Percentiles rank a stretch among this genome's conserved stretches.
These are phyloP conservation scores for Agrotis exclamationis DNA, from an alignment of 2,888 invertebrate genomes.

Conservation along the genomic window DNA sequence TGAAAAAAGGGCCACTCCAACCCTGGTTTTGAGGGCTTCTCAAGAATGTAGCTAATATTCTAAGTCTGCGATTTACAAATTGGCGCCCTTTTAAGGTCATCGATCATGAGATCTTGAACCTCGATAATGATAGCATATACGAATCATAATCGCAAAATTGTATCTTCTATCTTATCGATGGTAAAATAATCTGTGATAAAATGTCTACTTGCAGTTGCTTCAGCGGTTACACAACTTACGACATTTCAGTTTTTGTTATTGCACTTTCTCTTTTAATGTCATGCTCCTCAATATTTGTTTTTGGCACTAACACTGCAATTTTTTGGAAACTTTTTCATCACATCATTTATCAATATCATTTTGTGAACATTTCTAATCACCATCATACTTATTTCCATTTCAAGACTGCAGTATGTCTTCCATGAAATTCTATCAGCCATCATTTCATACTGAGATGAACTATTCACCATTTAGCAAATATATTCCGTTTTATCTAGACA, in stretches of 20 bases:
- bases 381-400: not conserved
- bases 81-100: not conserved
- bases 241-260: not conserved
- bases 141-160: not conserved
- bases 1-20: too few relatives aligned
- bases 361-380: too few relatives aligned
- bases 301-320: not conserved
- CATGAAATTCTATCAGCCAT: not conserved
- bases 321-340: not conserved
- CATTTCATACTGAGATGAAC: not conserved
- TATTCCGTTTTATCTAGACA: not conserved
- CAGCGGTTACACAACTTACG: too few relatives aligned
- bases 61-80: not conserved
- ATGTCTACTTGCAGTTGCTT: not conserved
- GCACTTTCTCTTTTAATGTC: not conserved
- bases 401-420: not conserved
- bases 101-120: not conserved
- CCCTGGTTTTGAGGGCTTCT: not conserved
- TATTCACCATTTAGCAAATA: not conserved
- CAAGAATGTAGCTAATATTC: not conserved
- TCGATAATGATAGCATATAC: not conserved
- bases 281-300: not conserved
- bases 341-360: not conserved
- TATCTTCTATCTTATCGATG: slow-evolving; percentile 8
- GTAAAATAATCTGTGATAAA: slow-evolving; percentile 10